Conservation (phyloP, 2,113 vertebrate species). For the Martes martes region DNA sequence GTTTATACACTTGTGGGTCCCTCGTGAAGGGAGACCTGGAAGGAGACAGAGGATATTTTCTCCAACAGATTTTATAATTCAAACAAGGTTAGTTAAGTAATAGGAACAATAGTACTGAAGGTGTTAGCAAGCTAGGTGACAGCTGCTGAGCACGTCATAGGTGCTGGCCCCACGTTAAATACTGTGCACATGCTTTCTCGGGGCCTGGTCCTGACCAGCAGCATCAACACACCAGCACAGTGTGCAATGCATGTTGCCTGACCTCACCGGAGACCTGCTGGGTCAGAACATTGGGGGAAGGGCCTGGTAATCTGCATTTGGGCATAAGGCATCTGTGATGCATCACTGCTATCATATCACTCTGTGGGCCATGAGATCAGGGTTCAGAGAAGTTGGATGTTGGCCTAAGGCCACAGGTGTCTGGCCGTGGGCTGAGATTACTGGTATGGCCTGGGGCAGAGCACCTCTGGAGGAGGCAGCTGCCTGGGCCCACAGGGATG, state of each 20-base stretch:
- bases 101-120: neutral
- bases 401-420: rapidly evolving
- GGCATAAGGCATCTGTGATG: rapidly evolving
- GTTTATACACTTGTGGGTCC: neutral
- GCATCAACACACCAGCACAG: rapidly evolving
- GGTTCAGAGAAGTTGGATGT: rapidly evolving
- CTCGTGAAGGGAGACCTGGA: neutral
- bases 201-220: neutral
- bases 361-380: no score
- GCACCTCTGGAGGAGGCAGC: neutral
- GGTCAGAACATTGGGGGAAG: neutral
- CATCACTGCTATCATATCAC: neutral
- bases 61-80: neutral
- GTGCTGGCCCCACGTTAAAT: rapidly evolving
- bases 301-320: neutral
- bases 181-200: rapidly evolving
- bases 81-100: neutral
- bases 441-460: neutral
- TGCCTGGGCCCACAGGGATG: no score
- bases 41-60: neutral
- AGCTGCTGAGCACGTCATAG: no score
- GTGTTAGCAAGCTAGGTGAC: neutral
- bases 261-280: neutral
- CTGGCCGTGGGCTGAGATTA: rapidly evolving
- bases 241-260: no score